A percentile compares a stretch with the other conserved stretches of the same genome.
phyloP scores from a whole-genome alignment of 2,797 vertebrate genomes.

The Peromyscus nudipes region DNA sequence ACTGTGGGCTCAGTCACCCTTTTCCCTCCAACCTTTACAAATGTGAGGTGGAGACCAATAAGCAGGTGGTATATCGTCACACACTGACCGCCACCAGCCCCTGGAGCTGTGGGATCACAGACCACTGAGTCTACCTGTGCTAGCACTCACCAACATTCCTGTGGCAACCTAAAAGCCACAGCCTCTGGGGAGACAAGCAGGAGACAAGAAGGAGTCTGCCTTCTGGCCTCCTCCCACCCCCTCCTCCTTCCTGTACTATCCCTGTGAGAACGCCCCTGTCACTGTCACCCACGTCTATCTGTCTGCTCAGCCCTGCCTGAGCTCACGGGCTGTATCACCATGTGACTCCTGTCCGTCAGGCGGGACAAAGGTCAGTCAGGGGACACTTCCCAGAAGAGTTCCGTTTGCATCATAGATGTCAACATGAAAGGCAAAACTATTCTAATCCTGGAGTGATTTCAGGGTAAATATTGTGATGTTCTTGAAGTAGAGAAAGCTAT shows the following conservation, averaged over 20 bases:
- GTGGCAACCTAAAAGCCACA: neutral
- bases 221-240: neutral
- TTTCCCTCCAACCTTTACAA: neutral
- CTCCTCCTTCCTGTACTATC: neutral
- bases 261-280: neutral
- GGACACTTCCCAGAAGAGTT: neutral
- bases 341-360: fast-evolving
- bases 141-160: neutral
- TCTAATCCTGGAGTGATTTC: neutral
- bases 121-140: fast-evolving
- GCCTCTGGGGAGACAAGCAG: neutral
- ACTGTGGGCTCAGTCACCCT: neutral
- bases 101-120: neutral
- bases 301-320: neutral
- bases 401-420: neutral
- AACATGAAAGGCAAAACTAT: neutral
- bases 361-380: neutral
- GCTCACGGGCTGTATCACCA: fast-evolving
- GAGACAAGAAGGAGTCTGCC: too few species aligned
- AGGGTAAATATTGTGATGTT: neutral
- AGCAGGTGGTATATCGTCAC: fast-evolving
- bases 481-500: neutral
- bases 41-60: neutral
- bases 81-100: neutral
- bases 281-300: neutral